These are phyloP conservation scores for Charanyca ferruginea DNA, from an alignment of 2,888 invertebrate species.

Conservation along the genomic window DNA sequence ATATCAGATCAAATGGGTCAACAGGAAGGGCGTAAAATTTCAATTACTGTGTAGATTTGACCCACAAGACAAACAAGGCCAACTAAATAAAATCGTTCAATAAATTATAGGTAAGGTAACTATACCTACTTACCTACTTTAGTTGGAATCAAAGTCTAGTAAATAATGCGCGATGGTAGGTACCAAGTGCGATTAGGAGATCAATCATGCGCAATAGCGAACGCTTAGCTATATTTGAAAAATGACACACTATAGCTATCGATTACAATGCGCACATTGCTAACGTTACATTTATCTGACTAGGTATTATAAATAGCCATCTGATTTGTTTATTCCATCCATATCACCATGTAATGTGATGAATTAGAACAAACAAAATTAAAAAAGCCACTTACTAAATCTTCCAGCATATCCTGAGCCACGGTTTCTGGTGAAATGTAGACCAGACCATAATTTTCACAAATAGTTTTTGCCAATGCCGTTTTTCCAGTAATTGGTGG, in stretches of 20 bases:
- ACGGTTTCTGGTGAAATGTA: constrained; percentile 91
- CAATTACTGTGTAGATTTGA: too few species aligned
- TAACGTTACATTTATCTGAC: constrained; percentile 31
- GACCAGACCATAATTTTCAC: constrained; percentile 90
- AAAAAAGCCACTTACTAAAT: constrained; percentile 87
- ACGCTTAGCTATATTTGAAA: constrained; percentile 14
- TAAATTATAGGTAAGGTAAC: not conserved
- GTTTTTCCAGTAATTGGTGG: constrained; percentile 93
- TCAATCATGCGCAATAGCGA: constrained; percentile 1
- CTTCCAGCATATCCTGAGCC: constrained; percentile 88
- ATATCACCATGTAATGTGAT: constrained; percentile 20
- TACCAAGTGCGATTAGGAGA: constrained; percentile 1
- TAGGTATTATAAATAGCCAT: constrained; percentile 48
- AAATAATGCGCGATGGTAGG: not conserved
- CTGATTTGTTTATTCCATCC: constrained; percentile 35
- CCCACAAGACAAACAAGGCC: too few species aligned
- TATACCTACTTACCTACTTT: too few species aligned
- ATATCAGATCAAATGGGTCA: too few species aligned
- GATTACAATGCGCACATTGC: constrained; percentile 30
- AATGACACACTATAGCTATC: constrained; percentile 35
- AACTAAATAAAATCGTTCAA: too few species aligned
- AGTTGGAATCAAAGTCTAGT: too few species aligned
- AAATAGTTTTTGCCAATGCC: constrained; percentile 89
- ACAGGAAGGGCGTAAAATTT: too few species aligned
- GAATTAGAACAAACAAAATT: constrained; percentile 4